These are phyloP conservation scores for Orthonyx spaldingii DNA, from an alignment of 2,113 vertebrate genomes.

Conservation along the genomic window DNA sequence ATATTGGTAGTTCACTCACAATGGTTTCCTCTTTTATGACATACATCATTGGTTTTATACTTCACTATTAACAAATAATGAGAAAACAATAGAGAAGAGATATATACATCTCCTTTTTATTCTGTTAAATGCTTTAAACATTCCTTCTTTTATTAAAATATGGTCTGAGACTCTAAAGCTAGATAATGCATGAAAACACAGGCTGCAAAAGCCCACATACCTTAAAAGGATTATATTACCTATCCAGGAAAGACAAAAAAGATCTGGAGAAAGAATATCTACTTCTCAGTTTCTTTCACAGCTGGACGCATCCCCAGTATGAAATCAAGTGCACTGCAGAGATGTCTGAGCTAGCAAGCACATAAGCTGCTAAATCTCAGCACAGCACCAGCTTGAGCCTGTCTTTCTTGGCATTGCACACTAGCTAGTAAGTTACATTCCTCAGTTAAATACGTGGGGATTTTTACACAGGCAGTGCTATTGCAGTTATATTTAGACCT, in stretches of 20 bases:
- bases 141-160: slow-evolving; percentile 17
- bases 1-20: background rate
- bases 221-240: background rate
- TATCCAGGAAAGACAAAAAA: slow-evolving; percentile 6
- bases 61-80: background rate
- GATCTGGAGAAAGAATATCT: background rate
- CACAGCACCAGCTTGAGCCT: background rate
- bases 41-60: background rate
- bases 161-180: background rate
- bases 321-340: slow-evolving; percentile 6
- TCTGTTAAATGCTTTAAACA: background rate
- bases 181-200: slow-evolving; percentile 8
- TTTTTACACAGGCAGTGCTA: background rate
- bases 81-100: background rate
- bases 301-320: background rate
- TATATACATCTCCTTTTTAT: background rate
- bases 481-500: background rate
- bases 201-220: background rate
- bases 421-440: background rate
- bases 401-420: background rate
- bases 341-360: background rate
- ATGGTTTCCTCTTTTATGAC: background rate
- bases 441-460: background rate
- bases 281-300: slow-evolving; percentile 26
- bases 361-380: slow-evolving; percentile 29